phyloP scores from a whole-genome alignment of 2,113 vertebrate species.

The Promerops cafer region DNA sequence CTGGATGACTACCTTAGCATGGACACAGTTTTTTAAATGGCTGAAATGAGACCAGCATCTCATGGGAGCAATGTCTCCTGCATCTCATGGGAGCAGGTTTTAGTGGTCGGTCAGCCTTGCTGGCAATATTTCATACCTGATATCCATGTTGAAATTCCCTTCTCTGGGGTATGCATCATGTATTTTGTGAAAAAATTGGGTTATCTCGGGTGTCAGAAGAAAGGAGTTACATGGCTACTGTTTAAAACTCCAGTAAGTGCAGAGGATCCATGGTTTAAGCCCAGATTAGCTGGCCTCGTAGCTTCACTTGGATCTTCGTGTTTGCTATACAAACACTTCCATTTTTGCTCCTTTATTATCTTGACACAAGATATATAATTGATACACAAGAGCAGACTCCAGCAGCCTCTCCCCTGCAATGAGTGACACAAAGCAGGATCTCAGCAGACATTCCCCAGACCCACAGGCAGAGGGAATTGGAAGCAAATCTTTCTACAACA shows the following conservation, averaged over 20 bases:
- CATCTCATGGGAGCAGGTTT: background rate
- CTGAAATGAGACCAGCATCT: background rate
- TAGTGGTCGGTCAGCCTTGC: background rate
- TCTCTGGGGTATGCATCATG: background rate
- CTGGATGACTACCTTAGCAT: background rate
- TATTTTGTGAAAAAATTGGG: background rate
- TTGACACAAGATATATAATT: background rate
- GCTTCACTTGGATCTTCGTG: background rate
- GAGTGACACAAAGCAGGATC: constrained; percentile 27
- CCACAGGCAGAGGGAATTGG: background rate
- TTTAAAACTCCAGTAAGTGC: background rate
- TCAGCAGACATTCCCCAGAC: background rate
- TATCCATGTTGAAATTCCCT: background rate
- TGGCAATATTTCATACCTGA: background rate
- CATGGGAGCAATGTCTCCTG: background rate
- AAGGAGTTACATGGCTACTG: background rate
- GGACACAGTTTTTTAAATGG: background rate
- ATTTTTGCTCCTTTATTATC: background rate
- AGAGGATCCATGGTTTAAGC: background rate
- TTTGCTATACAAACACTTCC: background rate
- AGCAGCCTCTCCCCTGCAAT: background rate
- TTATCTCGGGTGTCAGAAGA: background rate
- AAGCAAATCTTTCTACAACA: constrained; percentile 18
- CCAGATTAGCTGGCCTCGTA: background rate
- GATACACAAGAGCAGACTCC: background rate